Evolutionary conservation across 2,888 invertebrate species (phyloP), one percentile per base, ranked within the genome.

Genomic region (Pterostichus niger): DNA sequence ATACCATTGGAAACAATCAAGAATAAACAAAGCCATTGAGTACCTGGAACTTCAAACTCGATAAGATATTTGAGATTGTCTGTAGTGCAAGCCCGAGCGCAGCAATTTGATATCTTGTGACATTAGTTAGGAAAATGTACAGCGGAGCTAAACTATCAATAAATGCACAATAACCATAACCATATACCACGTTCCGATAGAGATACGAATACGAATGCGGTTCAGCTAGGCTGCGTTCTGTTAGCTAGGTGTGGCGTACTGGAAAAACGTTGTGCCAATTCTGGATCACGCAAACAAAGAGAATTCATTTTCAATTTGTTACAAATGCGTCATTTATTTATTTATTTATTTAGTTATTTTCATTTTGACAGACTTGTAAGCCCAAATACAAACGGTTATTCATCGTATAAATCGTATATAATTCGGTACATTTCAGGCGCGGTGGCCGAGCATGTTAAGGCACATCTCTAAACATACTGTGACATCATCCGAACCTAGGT

Each of bases 81-180:
- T 9, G 17, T 10, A n/a, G n/a, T n/a, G 68, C 46, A 9, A 44
- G 68, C 13, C 44, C 17, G 44, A 71, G 56, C 76, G 33, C 40
- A 76, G 33, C 40, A 76, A 76, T 76, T 76, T 40, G 76, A 76
- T 76, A 76, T 76, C 76, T 52, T 35, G 76, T 76, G 56, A 76
- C 76, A 76, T 76, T 56, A 76, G 76, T 76, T 56, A 76, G 56
- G 54, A 35, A 76, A 76, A 76, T 54, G 56, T 76, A 76, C 35
- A 76, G 56, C 56, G 33, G 17, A 35, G 33, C 40, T 33, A 24
- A 76, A 76, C 78, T 78, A 78, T 78, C 78, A 78, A 78, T 78
- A 78, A 78, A 78, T 78, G 61, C 61, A 44, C 78, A 44, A 78
- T 78, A 44, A 78, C 59, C 61, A 78, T 78, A 78, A 78, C 78